Conservation (phyloP, 2,797 vertebrate genomes). For the Coreius guichenoti region DNA sequence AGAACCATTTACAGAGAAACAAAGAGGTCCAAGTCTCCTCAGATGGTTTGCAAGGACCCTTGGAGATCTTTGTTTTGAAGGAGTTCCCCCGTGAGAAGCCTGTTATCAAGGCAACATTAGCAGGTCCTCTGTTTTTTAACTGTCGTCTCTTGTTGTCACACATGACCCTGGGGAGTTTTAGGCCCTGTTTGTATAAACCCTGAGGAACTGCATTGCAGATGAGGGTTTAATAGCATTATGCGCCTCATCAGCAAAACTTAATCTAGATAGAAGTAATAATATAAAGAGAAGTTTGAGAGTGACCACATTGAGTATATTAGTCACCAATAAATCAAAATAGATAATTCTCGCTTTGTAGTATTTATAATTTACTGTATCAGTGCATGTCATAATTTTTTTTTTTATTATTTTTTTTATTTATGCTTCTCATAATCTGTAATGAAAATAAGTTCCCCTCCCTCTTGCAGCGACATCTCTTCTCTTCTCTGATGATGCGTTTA, state of each 20-base stretch:
- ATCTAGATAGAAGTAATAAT: neutral
- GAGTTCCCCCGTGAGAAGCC: constrained; percentile 60
- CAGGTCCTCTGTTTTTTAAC: constrained; percentile 34
- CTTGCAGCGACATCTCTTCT: neutral
- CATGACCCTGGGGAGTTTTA: constrained; percentile 42
- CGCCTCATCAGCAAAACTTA: constrained; percentile 16
- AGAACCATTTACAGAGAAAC: neutral
- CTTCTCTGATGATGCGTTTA: neutral
- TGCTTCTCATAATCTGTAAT: neutral
- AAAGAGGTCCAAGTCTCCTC: neutral
- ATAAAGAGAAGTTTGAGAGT: neutral
- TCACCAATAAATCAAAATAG: neutral
- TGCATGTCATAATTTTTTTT: neutral
- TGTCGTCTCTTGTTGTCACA: constrained; percentile 8
- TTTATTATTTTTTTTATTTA: neutral
- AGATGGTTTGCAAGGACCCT: neutral
- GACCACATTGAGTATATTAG: neutral
- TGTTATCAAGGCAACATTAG: constrained; percentile 53
- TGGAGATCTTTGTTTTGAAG: constrained; percentile 69
- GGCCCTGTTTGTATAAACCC: neutral
- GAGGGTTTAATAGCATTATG: neutral
- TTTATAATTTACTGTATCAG: neutral
- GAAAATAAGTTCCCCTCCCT: neutral
- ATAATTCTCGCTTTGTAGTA: neutral
- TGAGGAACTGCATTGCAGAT: neutral